Evolutionary conservation across 2,113 vertebrate species (phyloP).

Genomic region (Melanocharis versteri): DNA sequence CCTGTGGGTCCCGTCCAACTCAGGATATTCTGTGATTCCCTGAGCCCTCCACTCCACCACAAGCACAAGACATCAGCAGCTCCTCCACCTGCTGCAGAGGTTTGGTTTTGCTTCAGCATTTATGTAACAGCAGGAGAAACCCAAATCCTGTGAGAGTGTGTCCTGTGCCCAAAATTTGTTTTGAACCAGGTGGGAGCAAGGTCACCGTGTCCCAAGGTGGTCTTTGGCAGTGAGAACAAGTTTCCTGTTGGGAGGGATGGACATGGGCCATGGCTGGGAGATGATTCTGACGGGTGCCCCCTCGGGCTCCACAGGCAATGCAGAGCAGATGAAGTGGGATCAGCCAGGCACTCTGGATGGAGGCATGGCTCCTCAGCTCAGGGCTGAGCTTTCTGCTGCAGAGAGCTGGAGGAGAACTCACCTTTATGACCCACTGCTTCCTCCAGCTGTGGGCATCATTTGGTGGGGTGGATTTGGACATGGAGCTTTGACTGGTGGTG

Average conservation of each 20-base stretch:
- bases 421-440: too few species aligned
- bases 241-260: neutral
- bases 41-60: neutral
- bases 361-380: neutral
- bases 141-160: neutral
- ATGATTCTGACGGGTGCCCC: neutral
- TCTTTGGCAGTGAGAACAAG: neutral
- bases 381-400: neutral
- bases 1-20: neutral
- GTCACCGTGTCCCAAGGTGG: neutral
- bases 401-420: neutral
- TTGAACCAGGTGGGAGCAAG: neutral
- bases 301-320: neutral
- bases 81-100: neutral
- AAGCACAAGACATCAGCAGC: neutral
- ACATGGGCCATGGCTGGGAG: neutral
- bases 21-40: neutral
- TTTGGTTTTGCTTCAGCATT: neutral
- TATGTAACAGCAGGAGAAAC: neutral
- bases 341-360: neutral
- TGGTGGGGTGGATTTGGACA: rapidly evolving
- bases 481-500: neutral
- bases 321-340: neutral
- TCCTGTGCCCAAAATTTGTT: neutral
- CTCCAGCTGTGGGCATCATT: neutral